These are phyloP conservation scores for Parasteatoda tepidariorum DNA, from an alignment of 1,140 invertebrate genomes.

Conservation along the genomic window DNA sequence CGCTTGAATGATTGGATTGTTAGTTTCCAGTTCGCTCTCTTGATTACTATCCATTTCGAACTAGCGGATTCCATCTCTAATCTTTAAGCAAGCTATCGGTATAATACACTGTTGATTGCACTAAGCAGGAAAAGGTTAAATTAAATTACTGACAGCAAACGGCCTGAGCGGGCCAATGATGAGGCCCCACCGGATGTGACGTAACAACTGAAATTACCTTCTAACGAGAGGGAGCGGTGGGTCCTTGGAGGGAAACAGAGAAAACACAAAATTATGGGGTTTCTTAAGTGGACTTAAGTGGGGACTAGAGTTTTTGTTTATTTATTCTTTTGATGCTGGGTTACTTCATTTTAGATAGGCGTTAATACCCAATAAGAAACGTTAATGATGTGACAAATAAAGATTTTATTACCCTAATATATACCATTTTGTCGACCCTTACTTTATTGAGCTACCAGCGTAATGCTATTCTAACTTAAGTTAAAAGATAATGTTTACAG, in stretches of 20 bases:
- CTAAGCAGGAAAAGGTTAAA: slow-evolving; percentile 54
- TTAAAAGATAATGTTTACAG: too few species aligned
- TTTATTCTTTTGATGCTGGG: not conserved
- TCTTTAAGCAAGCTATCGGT: not conserved
- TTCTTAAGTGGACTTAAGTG: slow-evolving; percentile 51
- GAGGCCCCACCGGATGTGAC: slow-evolving; percentile 45
- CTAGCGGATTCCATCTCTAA: too few species aligned
- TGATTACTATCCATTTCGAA: too few species aligned
- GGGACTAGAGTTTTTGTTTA: slow-evolving; percentile 8
- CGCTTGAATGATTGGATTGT: too few species aligned
- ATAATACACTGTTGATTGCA: slow-evolving; percentile 38
- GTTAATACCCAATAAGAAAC: not conserved
- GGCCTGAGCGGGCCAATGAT: slow-evolving; percentile 30
- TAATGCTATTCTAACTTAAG: too few species aligned
- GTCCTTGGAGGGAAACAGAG: slow-evolving; percentile 9
- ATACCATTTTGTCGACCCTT: too few species aligned
- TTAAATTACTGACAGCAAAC: slow-evolving; percentile 44
- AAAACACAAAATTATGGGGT: slow-evolving; percentile 38
- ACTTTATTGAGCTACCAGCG: too few species aligned
- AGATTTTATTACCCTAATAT: too few species aligned
- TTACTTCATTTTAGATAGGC: not conserved
- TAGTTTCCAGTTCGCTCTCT: too few species aligned
- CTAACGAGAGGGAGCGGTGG: slow-evolving; percentile 39
- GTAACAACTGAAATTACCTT: slow-evolving; percentile 47
- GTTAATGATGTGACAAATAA: too few species aligned